phyloP scores from a whole-genome alignment of 2,888 invertebrate species.

The Dasysyrphus albostriatus region DNA sequence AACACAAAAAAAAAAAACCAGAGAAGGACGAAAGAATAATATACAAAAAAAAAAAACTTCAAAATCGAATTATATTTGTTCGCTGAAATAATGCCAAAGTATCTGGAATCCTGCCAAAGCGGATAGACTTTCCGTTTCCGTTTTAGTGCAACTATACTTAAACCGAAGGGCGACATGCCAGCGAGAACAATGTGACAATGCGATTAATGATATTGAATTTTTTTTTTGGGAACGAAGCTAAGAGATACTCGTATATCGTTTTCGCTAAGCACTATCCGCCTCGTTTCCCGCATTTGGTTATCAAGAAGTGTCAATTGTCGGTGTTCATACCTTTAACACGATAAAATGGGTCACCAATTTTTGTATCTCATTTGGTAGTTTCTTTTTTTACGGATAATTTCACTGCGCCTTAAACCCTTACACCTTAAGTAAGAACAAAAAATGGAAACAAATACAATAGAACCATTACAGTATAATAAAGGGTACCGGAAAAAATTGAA shows the following conservation, averaged over 20 bases:
- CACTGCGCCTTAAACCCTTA: slow-evolving; percentile 9
- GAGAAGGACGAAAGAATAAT: slow-evolving; percentile 5
- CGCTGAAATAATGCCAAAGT: slow-evolving; percentile 70
- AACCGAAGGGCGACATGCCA: slow-evolving; percentile 57
- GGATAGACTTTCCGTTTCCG: slow-evolving; percentile 40
- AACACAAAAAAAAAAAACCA: not conserved
- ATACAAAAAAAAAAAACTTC: slow-evolving; percentile 21
- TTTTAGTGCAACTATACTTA: slow-evolving; percentile 28
- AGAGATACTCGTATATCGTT: slow-evolving; percentile 10
- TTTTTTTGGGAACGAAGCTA: slow-evolving; percentile 13
- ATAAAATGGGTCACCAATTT: slow-evolving; percentile 45
- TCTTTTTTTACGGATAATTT: slow-evolving; percentile 63
- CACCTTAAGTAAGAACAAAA: not conserved
- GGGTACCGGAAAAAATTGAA: slow-evolving; percentile 36
- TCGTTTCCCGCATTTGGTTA: slow-evolving; percentile 25
- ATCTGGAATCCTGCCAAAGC: slow-evolving; percentile 63
- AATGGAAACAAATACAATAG: slow-evolving; percentile 12
- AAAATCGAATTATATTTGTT: slow-evolving; percentile 65
- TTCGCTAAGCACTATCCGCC: slow-evolving; percentile 30
- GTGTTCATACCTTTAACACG: slow-evolving; percentile 46
- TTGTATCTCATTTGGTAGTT: slow-evolving; percentile 34
- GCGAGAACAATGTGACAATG: slow-evolving; percentile 63
- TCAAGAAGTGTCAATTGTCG: slow-evolving; percentile 68
- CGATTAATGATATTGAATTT: slow-evolving; percentile 68
- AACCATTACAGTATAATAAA: slow-evolving; percentile 6